Percentiles rank a stretch among this genome's conserved stretches.
Evolutionary conservation across 2,888 invertebrate genomes (phyloP).

Genomic region (Cerastoderma edule): DNA sequence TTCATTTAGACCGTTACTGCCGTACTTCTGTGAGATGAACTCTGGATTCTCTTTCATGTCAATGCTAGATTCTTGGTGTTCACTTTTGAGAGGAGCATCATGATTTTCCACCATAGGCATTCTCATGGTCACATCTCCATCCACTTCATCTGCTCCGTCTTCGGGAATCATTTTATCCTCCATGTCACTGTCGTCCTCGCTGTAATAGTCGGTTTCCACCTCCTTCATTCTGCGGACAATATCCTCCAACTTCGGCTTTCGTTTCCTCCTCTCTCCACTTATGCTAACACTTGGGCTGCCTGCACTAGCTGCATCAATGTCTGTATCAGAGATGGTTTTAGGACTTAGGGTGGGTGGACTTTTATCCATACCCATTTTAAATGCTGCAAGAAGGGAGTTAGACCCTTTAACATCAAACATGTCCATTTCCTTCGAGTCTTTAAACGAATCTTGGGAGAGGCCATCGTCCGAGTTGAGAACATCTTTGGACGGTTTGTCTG

Average conservation of each 20-base stretch:
- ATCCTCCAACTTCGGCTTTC: slow-evolving; percentile 78
- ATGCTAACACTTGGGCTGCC: slow-evolving; percentile 60
- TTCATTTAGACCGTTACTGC: slow-evolving; percentile 34
- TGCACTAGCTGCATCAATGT: slow-evolving; percentile 55
- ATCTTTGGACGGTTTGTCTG: slow-evolving; percentile 33
- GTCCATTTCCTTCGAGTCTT: slow-evolving; percentile 1
- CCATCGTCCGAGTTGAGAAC: slow-evolving; percentile 18
- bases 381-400: slow-evolving; percentile 49
- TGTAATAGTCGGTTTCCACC: slow-evolving; percentile 70
- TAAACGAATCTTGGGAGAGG: slow-evolving; percentile 15
- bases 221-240: slow-evolving; percentile 76
- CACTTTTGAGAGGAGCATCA: slow-evolving; percentile 27
- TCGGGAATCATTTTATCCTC: slow-evolving; percentile 52
- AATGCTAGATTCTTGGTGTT: slow-evolving; percentile 21
- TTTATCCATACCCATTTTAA: slow-evolving; percentile 48
- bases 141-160: slow-evolving; percentile 65
- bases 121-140: slow-evolving; percentile 59
- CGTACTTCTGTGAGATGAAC: slow-evolving; percentile 7
- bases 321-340: slow-evolving; percentile 57
- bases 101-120: slow-evolving; percentile 49
- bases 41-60: slow-evolving; percentile 24
- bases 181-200: slow-evolving; percentile 70
- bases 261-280: slow-evolving; percentile 64
- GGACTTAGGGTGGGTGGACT: slow-evolving; percentile 59
- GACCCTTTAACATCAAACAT: slow-evolving; percentile 21